These are phyloP conservation scores for Stegodyphus mimosarum DNA, from an alignment of 1,140 invertebrate genomes.

Conservation along the genomic window DNA sequence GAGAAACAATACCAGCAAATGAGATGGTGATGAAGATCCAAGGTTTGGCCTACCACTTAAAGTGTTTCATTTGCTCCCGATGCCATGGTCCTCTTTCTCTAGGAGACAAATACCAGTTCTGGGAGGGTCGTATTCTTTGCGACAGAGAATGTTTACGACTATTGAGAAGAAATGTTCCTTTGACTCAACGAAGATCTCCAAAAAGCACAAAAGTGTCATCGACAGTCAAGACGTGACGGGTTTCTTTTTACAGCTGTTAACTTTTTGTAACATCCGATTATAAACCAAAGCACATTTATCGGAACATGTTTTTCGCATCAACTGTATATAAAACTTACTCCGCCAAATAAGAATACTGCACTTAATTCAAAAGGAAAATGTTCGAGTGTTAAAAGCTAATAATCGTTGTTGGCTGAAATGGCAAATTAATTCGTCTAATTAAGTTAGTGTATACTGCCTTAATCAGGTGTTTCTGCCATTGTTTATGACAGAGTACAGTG, in stretches of 20 bases:
- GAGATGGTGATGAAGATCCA: conserved; percentile 57
- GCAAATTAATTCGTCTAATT: no score
- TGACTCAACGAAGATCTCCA: not conserved
- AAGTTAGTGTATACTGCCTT: no score
- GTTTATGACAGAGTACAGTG: no score
- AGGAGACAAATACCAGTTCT: conserved; percentile 42
- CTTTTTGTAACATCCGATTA: not conserved
- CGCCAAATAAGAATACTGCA: no score
- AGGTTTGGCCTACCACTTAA: conserved; percentile 38
- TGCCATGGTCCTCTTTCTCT: conserved; percentile 27
- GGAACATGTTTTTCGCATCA: no score
- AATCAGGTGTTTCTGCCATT: no score
- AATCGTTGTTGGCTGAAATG: no score
- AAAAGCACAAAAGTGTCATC: not conserved
- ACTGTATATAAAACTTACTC: no score
- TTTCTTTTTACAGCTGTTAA: no score
- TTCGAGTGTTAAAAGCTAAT: no score
- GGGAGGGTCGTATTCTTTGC: conserved; percentile 36
- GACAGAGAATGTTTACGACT: conserved; percentile 43
- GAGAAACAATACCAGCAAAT: conserved; percentile 35
- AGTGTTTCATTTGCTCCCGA: conserved; percentile 45
- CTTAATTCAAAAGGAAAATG: no score
- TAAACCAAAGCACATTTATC: not conserved
- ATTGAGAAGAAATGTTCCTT: not conserved
- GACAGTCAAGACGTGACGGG: conserved; percentile 10